Evolutionary conservation across 2,113 vertebrate species (phyloP), one percentile per base, ranked within the genome.

Genomic region (Syrmaticus mikado): DNA sequence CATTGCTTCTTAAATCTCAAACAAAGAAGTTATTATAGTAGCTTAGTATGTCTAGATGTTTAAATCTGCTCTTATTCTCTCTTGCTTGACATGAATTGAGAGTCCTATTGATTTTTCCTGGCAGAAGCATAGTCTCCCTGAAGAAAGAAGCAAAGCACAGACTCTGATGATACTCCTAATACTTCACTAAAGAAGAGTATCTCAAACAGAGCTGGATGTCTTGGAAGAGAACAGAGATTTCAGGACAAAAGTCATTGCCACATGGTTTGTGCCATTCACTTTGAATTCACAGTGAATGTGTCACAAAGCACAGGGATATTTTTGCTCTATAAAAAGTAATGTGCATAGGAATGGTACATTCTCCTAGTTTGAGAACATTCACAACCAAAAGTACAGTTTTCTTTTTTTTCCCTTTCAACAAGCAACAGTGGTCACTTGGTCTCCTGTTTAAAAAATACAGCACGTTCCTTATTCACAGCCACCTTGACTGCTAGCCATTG

Each of bases 391-490:
- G 13, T 34, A 7, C 1, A 2, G 57, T 57, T 76, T 77, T 41
- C 4, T 10, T 8, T 53, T n/a, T n/a, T 48, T 27, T 41, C 24
- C 10, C 8, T 82, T 30, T 38, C 64, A 70, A 73, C 3, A 30
- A 74, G 16, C 27, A 80, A 16, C 45, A 67, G 55, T 18, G 82
- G 75, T 82, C 89, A 73, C 80, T 77, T 74, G 41, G 85, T 80
- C 64, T 5, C 80, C 87, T 1, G 3, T 81, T 80, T 67, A 80
- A 85, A 80, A 93, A 87, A 58, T 71, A 64, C 28, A 67, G 85
- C 74, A 57, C 91, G 92, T 96, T 95, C 89, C 92, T 89, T 77
- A 50, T 46, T 87, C 34, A 25, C 82, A 92, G 78, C 78, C 87
- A 91, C 92, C 94, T 91, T 94, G 92, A 92, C 87, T 61, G 61